Evolutionary conservation across 2,797 vertebrate genomes (phyloP).

Genomic region (Coregonus suidteri): DNA sequence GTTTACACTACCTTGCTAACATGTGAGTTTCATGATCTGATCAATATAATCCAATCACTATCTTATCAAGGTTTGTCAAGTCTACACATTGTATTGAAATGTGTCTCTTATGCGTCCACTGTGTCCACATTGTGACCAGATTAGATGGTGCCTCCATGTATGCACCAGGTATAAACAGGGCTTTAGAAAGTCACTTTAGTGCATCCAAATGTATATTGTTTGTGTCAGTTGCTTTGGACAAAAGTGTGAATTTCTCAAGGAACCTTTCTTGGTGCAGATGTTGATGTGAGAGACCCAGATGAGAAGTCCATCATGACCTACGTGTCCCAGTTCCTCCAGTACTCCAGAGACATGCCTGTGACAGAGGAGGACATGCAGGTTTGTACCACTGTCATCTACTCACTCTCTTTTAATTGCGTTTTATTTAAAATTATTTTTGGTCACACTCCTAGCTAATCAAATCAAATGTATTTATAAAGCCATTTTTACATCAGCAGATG

Average conservation of each 20-base stretch:
- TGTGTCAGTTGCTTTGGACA: background rate
- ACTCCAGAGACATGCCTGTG: slow-evolving; percentile 78
- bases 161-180: background rate
- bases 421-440: background rate
- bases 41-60: too few relatives aligned
- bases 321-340: slow-evolving; percentile 93
- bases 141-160: too few relatives aligned
- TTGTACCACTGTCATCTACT: slow-evolving; percentile 7
- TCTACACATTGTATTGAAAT: background rate
- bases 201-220: background rate
- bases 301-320: slow-evolving; percentile 99
- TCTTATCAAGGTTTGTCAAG: background rate
- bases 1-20: background rate
- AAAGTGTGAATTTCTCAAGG: slow-evolving; percentile 7
- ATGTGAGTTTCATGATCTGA: background rate
- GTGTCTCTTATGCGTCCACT: background rate
- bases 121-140: too few relatives aligned
- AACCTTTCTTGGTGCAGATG: slow-evolving; percentile 75
- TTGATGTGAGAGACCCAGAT: slow-evolving; percentile 88
- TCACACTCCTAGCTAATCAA: background rate
- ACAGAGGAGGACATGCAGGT: slow-evolving; percentile 80
- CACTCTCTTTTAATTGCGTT: background rate
- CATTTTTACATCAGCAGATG: too few relatives aligned
- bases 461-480: too few relatives aligned
- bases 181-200: background rate